Evolutionary conservation across 2,797 vertebrate genomes (phyloP), one percentile per base, ranked within the genome.

Genomic region (Chloroceryle amazona): DNA sequence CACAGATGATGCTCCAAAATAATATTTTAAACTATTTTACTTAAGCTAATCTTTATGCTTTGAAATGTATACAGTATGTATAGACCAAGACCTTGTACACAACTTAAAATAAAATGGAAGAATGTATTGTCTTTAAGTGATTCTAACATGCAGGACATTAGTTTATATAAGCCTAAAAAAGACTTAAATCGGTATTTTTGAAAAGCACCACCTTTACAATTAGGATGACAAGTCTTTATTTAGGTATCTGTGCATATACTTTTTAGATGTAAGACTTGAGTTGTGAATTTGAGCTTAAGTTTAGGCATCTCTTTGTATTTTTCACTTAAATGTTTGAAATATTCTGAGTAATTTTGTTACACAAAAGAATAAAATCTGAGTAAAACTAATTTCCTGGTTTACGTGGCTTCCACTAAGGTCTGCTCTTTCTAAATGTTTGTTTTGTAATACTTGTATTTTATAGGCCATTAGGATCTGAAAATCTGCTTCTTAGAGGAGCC

Each of bases 391-490:
- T 75, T 54, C 18, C 28, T 44, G 8, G 8, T 92, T 87, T 47
- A 37, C 2, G 0, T 82, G 41, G 37, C 29, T 94, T 96, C 44
- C 17, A 9, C 58, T 71, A 41, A 44, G 13, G 20, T 39, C 29
- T 62, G 8, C n/a, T 52, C 25, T 37, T 35, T 76, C 22, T 76
- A 51, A 87, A 67, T 31, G 6, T 54, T 85, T 79, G 2, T 93
- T 93, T 96, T 62, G 25, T 70, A 61, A 66, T 57, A 33, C 49
- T 91, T 97, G 85, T 61, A 35, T 94, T 81, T 97, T 98, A 15
- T 96, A 99, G 99, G 98, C 99, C 99, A 0, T 96, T 99, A 82
- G 99, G 99, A 93, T 99, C 99, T 1, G 99, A 99, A 97, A 99
- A 99, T 97, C 86, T 99, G 97, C 99, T 99, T 92, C 99, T 99